Percentiles rank a stretch among this genome's conserved stretches.
Conservation (phyloP, 1,140 invertebrate genomes). For the Drosophila prosaltans region DNA sequence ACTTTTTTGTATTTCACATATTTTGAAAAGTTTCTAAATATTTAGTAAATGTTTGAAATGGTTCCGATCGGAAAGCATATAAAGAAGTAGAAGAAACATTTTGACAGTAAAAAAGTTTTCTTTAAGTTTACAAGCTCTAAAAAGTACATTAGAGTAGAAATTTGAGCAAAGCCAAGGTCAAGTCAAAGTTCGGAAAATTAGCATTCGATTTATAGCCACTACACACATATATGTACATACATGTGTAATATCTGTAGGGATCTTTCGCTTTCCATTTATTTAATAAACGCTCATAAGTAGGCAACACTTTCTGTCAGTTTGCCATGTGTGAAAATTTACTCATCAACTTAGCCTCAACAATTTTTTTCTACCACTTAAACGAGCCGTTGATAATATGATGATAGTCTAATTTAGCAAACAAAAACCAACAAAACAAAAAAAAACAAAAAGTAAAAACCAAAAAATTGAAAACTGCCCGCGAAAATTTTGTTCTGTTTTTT, state of each 20-base stretch:
- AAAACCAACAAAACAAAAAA: constrained; percentile 15
- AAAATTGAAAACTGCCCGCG: constrained; percentile 42
- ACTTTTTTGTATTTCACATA: too few species aligned
- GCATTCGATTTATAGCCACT: too few species aligned
- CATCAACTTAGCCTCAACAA: not conserved
- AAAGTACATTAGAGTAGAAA: too few species aligned
- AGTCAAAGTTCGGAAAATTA: too few species aligned
- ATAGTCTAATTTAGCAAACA: constrained; percentile 12
- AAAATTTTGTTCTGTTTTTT: constrained; percentile 40
- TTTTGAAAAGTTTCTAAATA: too few species aligned
- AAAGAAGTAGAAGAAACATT: too few species aligned
- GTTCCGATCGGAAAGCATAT: too few species aligned
- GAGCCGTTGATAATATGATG: constrained; percentile 38
- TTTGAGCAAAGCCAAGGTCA: too few species aligned
- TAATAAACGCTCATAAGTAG: constrained; percentile 3
- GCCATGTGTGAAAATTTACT: not conserved
- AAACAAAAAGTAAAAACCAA: constrained; percentile 4
- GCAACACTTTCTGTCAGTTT: constrained; percentile 5
- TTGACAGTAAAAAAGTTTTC: too few species aligned
- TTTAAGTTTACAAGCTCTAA: too few species aligned
- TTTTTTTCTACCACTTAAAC: constrained; percentile 10
- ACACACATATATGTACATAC: too few species aligned
- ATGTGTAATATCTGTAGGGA: not conserved
- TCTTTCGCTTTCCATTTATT: not conserved
- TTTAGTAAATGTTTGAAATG: too few species aligned